These are phyloP conservation scores for Siniperca scherzeri DNA, from an alignment of 2,797 vertebrate species.

Conservation along the genomic window DNA sequence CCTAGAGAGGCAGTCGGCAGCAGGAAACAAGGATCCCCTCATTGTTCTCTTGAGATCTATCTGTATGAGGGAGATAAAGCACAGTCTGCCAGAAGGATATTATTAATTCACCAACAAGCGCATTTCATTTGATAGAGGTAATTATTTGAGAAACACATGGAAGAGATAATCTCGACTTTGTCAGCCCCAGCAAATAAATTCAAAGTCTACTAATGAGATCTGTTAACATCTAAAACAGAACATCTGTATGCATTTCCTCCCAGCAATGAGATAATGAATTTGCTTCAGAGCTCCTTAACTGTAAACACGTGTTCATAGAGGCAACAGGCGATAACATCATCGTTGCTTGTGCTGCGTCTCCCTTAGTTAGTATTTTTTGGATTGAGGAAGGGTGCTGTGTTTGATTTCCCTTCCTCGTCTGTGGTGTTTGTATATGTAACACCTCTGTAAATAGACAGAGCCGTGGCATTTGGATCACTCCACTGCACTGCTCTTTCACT, in stretches of 20 bases:
- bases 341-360: slow-evolving; percentile 41
- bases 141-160: slow-evolving; percentile 76
- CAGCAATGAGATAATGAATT: slow-evolving; percentile 81
- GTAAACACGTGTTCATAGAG: slow-evolving; percentile 75
- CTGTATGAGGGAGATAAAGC: slow-evolving; percentile 47
- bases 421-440: slow-evolving; percentile 62
- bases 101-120: slow-evolving; percentile 64
- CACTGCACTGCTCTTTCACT: slow-evolving; percentile 26
- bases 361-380: slow-evolving; percentile 30
- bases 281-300: slow-evolving; percentile 71
- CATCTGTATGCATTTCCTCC: slow-evolving; percentile 81
- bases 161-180: slow-evolving; percentile 65
- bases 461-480: slow-evolving; percentile 49
- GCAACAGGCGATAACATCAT: slow-evolving; percentile 54
- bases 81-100: slow-evolving; percentile 56
- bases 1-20: slow-evolving; percentile 46
- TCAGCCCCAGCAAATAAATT: slow-evolving; percentile 57
- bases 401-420: slow-evolving; percentile 47
- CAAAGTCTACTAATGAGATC: slow-evolving; percentile 74
- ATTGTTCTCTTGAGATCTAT: slow-evolving; percentile 55
- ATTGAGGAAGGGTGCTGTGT: slow-evolving; percentile 33
- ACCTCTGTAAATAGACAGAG: slow-evolving; percentile 73
- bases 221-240: slow-evolving; percentile 76
- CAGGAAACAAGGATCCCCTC: slow-evolving; percentile 47
- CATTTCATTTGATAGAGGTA: slow-evolving; percentile 66